These are phyloP conservation scores for Cecidostiba fungosa DNA, from an alignment of 2,888 invertebrate species.

Conservation along the genomic window DNA sequence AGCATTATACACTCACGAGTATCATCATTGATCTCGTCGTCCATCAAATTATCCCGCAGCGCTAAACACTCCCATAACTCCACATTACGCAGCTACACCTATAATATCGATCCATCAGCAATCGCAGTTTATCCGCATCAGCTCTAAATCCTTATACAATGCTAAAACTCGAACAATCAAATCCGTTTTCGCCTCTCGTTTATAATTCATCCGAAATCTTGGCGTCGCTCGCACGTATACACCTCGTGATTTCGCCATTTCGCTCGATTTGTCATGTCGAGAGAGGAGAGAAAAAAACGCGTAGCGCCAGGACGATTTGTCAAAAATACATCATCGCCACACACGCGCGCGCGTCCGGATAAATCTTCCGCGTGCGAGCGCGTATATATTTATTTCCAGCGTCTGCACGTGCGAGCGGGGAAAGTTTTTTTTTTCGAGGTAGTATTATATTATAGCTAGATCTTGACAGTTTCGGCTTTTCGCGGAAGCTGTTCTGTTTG, in stretches of 20 bases:
- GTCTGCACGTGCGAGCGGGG: background rate
- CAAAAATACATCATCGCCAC: background rate
- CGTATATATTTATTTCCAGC: background rate
- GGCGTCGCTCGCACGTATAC: background rate
- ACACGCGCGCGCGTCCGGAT: background rate
- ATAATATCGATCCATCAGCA: background rate
- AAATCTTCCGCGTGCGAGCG: background rate
- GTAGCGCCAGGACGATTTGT: background rate
- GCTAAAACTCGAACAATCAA: background rate
- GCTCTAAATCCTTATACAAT: background rate
- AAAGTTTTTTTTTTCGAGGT: background rate
- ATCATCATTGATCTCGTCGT: background rate
- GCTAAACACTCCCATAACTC: background rate
- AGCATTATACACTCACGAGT: background rate
- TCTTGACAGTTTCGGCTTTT: background rate
- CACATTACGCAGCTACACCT: background rate
- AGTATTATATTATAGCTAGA: background rate
- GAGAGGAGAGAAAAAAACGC: background rate
- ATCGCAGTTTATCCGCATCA: background rate
- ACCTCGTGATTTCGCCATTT: constrained; percentile 3
- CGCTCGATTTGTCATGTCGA: background rate
- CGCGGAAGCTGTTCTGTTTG: background rate
- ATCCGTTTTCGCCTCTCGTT: background rate
- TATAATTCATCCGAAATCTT: background rate
- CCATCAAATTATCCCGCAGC: background rate